A percentile compares a stretch with the other conserved stretches of the same genome.
These are phyloP conservation scores for Sebastes hopkinsi DNA, from an alignment of 2,797 vertebrate genomes.

Conservation along the genomic window DNA sequence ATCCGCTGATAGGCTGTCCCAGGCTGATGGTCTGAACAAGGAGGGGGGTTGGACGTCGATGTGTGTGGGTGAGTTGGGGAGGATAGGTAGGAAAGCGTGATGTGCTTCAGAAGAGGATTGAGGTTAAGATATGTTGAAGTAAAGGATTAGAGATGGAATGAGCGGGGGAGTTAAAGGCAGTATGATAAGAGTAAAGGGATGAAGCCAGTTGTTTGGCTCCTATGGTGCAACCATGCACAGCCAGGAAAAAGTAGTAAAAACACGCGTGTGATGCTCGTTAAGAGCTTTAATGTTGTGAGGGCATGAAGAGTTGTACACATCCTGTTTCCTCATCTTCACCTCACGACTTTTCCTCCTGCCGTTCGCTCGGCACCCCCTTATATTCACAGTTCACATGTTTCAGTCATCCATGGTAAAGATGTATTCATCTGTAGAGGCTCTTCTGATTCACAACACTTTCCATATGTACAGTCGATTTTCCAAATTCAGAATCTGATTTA, in stretches of 20 bases:
- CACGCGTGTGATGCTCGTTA: conserved; percentile 54
- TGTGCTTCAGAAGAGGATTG: neutral
- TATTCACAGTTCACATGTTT: conserved; percentile 18
- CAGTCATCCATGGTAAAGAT: conserved; percentile 10
- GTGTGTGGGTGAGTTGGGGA: neutral
- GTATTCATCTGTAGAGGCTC: neutral
- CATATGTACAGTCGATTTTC: neutral
- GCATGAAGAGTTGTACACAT: conserved; percentile 48
- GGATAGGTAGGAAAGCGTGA: neutral
- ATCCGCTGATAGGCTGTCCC: conserved; percentile 50
- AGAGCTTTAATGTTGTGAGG: conserved; percentile 39
- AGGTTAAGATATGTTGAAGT: neutral
- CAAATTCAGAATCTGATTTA: neutral
- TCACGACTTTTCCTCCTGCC: neutral
- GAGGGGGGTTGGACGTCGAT: neutral
- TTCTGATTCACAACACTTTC: neutral
- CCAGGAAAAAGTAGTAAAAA: conserved; percentile 73
- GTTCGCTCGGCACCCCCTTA: neutral
- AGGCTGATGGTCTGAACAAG: neutral
- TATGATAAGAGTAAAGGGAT: conserved; percentile 12
- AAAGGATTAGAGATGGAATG: conserved; percentile 21
- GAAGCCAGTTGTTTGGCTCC: conserved; percentile 7
- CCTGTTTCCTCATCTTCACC: conserved; percentile 51
- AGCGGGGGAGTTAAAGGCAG: conserved; percentile 1
- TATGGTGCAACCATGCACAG: conserved; percentile 11